Evolutionary conservation across 2,888 invertebrate species (phyloP).

Genomic region (Lepidochitona cinerea): DNA sequence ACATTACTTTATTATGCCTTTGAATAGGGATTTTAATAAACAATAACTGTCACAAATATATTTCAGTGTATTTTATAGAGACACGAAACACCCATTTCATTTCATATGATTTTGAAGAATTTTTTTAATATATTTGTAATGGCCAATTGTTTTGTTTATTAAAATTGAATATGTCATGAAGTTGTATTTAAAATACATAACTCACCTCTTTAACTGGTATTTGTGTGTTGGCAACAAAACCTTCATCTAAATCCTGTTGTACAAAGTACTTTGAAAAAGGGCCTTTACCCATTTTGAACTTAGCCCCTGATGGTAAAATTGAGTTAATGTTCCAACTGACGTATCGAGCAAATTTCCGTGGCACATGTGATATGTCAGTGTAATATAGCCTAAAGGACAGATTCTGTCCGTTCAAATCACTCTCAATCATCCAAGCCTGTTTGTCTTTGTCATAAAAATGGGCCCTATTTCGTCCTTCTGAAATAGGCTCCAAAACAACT

Average conservation of each 20-base stretch:
- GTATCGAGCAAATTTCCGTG: constrained; percentile 80
- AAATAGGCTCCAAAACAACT: constrained; percentile 69
- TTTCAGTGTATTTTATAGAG: no score
- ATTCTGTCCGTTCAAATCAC: constrained; percentile 83
- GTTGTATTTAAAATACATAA: no score
- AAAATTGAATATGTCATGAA: no score
- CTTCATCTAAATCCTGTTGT: constrained; percentile 84
- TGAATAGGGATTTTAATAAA: no score
- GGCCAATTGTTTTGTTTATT: no score
- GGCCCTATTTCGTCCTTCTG: constrained; percentile 50
- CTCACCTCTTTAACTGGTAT: constrained; percentile 81
- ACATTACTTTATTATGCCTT: no score
- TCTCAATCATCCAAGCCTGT: constrained; percentile 84
- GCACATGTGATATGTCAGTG: constrained; percentile 76
- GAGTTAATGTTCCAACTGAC: constrained; percentile 59
- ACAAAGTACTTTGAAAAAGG: constrained; percentile 86
- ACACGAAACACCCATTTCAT: no score
- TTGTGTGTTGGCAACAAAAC: constrained; percentile 85
- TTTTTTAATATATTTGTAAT: no score
- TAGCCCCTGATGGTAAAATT: constrained; percentile 73
- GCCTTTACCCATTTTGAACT: constrained; percentile 79
- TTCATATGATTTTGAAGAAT: no score
- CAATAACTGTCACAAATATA: no score
- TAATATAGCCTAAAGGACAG: constrained; percentile 80
- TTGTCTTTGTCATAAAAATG: constrained; percentile 86